Conservation (phyloP, 2,113 vertebrate species). For the Neoarius graeffei region DNA sequence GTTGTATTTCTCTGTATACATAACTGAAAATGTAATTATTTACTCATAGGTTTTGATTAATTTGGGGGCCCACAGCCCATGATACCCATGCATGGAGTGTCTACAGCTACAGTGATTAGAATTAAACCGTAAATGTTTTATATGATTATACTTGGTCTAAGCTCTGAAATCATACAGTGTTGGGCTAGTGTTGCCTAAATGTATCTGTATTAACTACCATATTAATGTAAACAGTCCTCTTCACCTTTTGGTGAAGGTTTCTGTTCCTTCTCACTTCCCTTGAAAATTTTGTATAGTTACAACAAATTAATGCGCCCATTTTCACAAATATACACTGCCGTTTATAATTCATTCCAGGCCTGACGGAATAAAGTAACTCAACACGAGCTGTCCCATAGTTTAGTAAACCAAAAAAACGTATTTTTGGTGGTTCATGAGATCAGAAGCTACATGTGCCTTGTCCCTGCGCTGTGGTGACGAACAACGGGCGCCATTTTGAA, state of each 20-base stretch:
- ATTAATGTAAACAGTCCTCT: background rate
- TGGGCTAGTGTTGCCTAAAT: background rate
- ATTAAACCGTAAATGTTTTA: background rate
- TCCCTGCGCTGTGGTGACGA: constrained; percentile 39
- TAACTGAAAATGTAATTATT: background rate
- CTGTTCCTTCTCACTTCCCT: background rate
- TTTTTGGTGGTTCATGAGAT: background rate
- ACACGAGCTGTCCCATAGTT: no score
- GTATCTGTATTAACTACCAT: background rate
- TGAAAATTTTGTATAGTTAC: background rate
- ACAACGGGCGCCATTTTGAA: constrained; percentile 77
- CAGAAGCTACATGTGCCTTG: constrained; percentile 31
- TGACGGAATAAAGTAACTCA: background rate
- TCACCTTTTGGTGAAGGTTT: background rate
- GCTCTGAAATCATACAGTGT: background rate
- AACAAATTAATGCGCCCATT: background rate
- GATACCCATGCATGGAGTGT: background rate
- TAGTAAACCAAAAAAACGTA: background rate
- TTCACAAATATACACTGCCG: background rate
- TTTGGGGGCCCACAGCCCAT: background rate
- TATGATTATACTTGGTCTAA: background rate
- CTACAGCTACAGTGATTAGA: background rate
- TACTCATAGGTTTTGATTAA: background rate
- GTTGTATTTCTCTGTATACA: background rate
- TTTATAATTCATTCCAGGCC: background rate